phyloP scores from a whole-genome alignment of 2,888 invertebrate genomes.

The Drymonia ruficornis region DNA sequence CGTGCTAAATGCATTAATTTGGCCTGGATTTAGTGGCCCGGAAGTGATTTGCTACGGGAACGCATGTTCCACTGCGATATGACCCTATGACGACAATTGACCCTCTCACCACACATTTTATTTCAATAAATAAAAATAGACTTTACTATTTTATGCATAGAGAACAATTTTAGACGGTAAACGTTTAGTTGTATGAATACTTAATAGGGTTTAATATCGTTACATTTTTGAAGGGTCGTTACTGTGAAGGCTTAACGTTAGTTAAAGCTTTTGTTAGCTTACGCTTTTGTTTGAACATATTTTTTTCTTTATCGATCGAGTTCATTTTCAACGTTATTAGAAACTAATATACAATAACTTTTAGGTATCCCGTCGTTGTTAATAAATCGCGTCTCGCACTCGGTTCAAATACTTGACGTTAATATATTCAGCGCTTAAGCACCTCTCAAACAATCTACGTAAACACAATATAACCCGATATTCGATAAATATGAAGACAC shows the following conservation, averaged over 20 bases:
- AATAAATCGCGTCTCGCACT: constrained; percentile 50
- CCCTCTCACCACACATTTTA: constrained; percentile 62
- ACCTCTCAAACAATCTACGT: constrained; percentile 67
- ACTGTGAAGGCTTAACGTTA: constrained; percentile 57
- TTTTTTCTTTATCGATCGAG: constrained; percentile 23
- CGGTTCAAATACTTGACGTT: constrained; percentile 54
- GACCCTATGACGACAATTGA: constrained; percentile 73
- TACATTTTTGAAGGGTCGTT: constrained; percentile 69
- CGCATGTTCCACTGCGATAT: constrained; percentile 75
- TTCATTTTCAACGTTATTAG: constrained; percentile 16
- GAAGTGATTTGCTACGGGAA: constrained; percentile 85
- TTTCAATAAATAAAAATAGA: constrained; percentile 52
- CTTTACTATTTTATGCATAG: constrained; percentile 46
- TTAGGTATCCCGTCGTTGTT: constrained; percentile 36
- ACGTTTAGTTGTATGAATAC: constrained; percentile 56
- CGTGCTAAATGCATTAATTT: constrained; percentile 85
- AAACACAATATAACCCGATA: constrained; percentile 62
- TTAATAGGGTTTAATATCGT: constrained; percentile 60
- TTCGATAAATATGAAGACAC: constrained; percentile 60
- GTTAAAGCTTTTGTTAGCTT: constrained; percentile 35
- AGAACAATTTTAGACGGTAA: constrained; percentile 43
- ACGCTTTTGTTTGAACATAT: constrained; percentile 32
- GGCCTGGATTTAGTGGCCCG: constrained; percentile 84
- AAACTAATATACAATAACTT: constrained; percentile 25
- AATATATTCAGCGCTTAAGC: constrained; percentile 74